phyloP scores from a whole-genome alignment of 1,140 invertebrate genomes.

The Cotesia typhae region DNA sequence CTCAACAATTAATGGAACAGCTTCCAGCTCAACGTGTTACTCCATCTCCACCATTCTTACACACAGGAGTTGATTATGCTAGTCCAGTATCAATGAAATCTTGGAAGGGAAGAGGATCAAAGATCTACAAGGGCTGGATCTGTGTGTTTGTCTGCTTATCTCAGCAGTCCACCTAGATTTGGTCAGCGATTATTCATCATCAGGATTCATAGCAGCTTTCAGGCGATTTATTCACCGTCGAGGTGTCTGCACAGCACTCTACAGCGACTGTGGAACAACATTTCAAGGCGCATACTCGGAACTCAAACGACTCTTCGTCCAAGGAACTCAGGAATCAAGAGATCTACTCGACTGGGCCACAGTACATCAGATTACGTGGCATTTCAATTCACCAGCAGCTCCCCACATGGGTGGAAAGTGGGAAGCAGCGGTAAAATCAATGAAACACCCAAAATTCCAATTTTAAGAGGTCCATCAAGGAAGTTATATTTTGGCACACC shows the following conservation, averaged over 20 bases:
- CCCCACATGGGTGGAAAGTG: slow-evolving; percentile 22
- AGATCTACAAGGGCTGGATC: neutral
- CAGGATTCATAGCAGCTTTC: slow-evolving; percentile 1
- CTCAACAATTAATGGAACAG: neutral
- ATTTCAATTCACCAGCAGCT: slow-evolving; percentile 7
- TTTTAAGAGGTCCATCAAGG: no score
- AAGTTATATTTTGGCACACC: no score
- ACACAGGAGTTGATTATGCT: neutral
- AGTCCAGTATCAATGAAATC: neutral
- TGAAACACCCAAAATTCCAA: neutral
- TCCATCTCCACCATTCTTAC: neutral
- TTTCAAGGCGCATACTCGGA: neutral
- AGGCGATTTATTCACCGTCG: neutral
- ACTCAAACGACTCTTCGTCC: slow-evolving; percentile 15
- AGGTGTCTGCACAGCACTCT: neutral
- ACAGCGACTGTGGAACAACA: neutral
- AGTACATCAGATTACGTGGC: neutral
- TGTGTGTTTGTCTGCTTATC: neutral
- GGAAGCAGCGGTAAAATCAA: slow-evolving; percentile 10
- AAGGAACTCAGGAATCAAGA: neutral
- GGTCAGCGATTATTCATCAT: neutral
- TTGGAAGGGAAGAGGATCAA: slow-evolving; percentile 9
- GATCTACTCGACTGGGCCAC: neutral
- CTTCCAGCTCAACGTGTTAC: neutral
- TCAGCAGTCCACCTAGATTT: neutral